These are phyloP conservation scores for Sminthurides bifidus DNA, from an alignment of 1,140 invertebrate genomes.

Conservation along the genomic window DNA sequence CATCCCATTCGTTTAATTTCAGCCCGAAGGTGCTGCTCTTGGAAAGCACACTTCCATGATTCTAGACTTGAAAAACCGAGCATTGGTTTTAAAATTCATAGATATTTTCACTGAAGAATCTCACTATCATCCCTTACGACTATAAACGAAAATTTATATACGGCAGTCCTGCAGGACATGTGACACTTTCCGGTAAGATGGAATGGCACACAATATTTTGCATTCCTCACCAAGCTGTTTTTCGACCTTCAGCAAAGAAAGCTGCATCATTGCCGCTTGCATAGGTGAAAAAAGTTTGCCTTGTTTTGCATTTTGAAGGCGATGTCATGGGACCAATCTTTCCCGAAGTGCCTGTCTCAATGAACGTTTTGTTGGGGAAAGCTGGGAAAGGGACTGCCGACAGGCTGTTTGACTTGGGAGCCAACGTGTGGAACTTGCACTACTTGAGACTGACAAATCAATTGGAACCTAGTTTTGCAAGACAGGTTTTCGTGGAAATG, in stretches of 20 bases:
- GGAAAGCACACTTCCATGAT: conserved; percentile 47
- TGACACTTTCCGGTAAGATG: conserved; percentile 42
- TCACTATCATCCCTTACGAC: conserved; percentile 46
- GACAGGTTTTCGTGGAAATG: conserved; percentile 38
- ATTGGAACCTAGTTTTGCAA: conserved; percentile 35
- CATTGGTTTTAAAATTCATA: conserved; percentile 44
- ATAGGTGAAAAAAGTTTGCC: neutral
- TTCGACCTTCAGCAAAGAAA: neutral
- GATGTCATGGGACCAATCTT: conserved; percentile 46
- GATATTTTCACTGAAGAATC: conserved; percentile 48
- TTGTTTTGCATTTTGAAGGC: conserved; percentile 36
- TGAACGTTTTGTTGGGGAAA: conserved; percentile 32
- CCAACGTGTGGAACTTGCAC: conserved; percentile 46
- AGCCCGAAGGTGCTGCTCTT: conserved; percentile 46
- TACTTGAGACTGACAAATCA: conserved; percentile 49
- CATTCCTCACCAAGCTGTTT: neutral
- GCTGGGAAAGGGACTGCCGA: conserved; percentile 40
- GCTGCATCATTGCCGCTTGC: neutral
- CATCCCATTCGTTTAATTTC: neutral
- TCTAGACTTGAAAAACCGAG: conserved; percentile 47
- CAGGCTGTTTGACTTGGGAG: conserved; percentile 48
- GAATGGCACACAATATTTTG: neutral
- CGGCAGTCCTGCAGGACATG: conserved; percentile 37
- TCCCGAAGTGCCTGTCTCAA: conserved; percentile 32
- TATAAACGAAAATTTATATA: conserved; percentile 45